Base-by-base conservation (phyloP, 2,888 invertebrate genomes). In the Cataglyphis altisquamis region DNA sequence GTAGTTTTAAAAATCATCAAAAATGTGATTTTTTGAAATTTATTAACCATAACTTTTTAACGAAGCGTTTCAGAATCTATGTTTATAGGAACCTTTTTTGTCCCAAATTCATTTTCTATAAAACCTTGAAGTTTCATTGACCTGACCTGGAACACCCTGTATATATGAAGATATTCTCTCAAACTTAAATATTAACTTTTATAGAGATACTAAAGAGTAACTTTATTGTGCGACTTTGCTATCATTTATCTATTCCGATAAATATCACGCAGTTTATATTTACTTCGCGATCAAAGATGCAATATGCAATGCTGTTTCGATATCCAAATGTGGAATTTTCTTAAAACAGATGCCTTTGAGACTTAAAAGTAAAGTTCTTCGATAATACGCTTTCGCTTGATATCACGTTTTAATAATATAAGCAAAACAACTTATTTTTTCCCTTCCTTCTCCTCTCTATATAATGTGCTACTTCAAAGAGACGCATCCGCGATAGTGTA, bases 391-490 rank as follows among this genome's bases (percentile, higher is more conserved):
- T 32, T 41, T 25, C 6, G 29, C 9, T 70, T 6, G 29, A 60
- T 60, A 41, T 3, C n/a, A 52, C 21, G 18, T 52, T 75, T 32
- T 39, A 25, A 8, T 36, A 25, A 1, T 52, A 8, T 18, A 3
- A 3, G n/a, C 6, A 21, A 62, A 63, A 12, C 8, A 39, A 39
- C 6, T 8, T 52, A 18, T 67, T 55, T 15, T 5, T 0, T 6
- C 5, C 6, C 36, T 6, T 6, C 6, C 36, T 0, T 4, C 6
- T 36, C 4, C 4, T 36, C 0, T 6, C 36, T 6, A 18, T 4
- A n/a, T 36, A 52, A 68, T 25, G 52, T 52, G 21, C n/a, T 5
- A 55, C 15, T 57, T 36, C 63, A 78, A 78, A 78, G 10, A 41
- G 15, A n/a, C 6, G 36, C 0, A 36, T 6, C 36, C 36, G 32